These are phyloP conservation scores for Phalacrocorax carbo DNA, from an alignment of 2,113 vertebrate genomes.

Conservation along the genomic window DNA sequence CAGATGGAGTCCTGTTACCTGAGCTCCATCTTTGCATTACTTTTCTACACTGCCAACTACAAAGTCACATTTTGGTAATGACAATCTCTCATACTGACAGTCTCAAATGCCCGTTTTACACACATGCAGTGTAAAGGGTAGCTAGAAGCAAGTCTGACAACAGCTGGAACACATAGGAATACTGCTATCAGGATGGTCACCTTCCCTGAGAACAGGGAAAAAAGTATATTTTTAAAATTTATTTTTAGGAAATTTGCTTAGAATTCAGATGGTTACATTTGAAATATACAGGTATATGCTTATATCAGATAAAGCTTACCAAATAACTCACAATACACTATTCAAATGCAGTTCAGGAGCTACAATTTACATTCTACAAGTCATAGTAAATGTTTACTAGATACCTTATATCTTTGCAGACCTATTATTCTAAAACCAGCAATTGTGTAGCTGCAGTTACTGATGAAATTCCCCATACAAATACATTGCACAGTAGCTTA, in stretches of 20 bases:
- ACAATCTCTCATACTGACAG: neutral
- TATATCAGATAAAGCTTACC: neutral
- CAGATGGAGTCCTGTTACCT: neutral
- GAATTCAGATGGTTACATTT: neutral
- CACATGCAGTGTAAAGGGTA: neutral
- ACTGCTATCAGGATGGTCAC: neutral
- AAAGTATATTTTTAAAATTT: too few relatives aligned
- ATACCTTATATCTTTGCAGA: neutral
- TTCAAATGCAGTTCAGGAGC: neutral
- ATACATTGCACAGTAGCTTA: neutral
- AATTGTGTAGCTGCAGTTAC: neutral
- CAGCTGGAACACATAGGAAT: neutral
- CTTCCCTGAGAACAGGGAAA: neutral
- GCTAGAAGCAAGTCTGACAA: neutral
- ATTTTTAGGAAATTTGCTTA: neutral
- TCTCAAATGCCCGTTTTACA: neutral
- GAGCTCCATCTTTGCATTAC: neutral
- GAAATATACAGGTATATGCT: neutral
- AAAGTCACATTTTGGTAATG: neutral
- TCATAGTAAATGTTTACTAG: neutral
- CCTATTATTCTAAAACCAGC: neutral
- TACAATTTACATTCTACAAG: neutral
- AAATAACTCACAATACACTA: neutral
- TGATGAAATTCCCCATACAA: neutral
- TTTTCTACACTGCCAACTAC: neutral